Conservation (phyloP, 2,797 vertebrate species). For the Phrynocephalus forsythii region DNA sequence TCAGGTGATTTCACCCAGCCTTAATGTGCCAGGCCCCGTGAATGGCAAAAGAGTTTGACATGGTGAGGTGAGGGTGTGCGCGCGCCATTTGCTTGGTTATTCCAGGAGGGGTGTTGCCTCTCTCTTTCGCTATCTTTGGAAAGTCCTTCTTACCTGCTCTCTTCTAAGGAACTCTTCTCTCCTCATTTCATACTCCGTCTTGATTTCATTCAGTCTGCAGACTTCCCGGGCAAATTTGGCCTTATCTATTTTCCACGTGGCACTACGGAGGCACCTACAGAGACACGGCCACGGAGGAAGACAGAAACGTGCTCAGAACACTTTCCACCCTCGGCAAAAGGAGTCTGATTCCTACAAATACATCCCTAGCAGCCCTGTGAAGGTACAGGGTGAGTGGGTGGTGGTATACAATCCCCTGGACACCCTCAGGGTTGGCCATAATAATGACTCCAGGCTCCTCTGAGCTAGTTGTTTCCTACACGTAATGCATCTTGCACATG, state of each 20-base stretch:
- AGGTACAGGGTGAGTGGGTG: no score
- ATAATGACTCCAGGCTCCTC: background rate
- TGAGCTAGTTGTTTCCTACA: background rate
- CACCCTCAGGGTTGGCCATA: background rate
- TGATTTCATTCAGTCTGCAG: constrained; percentile 59
- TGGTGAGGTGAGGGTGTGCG: no score
- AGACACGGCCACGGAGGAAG: background rate
- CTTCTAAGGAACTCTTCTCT: constrained; percentile 34
- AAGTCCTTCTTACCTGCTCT: constrained; percentile 31
- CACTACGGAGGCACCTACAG: constrained; percentile 60
- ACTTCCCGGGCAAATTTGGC: constrained; percentile 50
- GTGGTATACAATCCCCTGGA: background rate
- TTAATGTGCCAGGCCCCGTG: background rate
- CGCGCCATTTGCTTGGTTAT: background rate
- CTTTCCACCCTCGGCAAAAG: no score
- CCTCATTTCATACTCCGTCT: constrained; percentile 15
- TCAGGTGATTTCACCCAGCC: background rate
- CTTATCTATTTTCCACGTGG: constrained; percentile 70
- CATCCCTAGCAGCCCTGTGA: background rate
- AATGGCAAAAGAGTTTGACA: no score
- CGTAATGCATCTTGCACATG: no score
- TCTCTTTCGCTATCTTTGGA: no score
- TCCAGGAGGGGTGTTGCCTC: no score
- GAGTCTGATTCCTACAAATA: background rate
- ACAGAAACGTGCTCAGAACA: no score